These are phyloP conservation scores for Ataeniobius toweri DNA, from an alignment of 2,797 vertebrate genomes.

Conservation along the genomic window DNA sequence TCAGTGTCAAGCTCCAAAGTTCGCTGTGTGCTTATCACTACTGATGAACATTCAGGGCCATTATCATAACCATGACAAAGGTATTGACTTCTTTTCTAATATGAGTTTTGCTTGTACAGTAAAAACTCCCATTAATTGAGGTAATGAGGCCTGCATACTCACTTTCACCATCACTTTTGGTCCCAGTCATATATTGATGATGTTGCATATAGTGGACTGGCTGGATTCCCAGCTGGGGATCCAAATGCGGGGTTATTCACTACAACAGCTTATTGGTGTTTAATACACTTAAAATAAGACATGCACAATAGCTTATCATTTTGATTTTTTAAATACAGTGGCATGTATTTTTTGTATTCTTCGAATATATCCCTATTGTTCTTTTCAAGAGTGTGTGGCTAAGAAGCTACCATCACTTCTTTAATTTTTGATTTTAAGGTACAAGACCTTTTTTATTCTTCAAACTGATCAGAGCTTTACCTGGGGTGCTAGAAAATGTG, in stretches of 20 bases:
- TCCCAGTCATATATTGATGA: slow-evolving; percentile 74
- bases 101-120: slow-evolving; percentile 78
- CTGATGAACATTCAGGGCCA: slow-evolving; percentile 67
- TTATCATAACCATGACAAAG: slow-evolving; percentile 75
- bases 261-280: slow-evolving; percentile 15
- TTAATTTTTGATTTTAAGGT: no score
- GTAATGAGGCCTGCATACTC: slow-evolving; percentile 73
- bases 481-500: not conserved
- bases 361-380: not conserved
- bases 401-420: not conserved
- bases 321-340: not conserved
- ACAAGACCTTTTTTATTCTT: no score
- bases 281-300: slow-evolving; percentile 3
- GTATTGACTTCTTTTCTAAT: slow-evolving; percentile 72
- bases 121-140: slow-evolving; percentile 75
- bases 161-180: slow-evolving; percentile 69
- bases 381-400: not conserved
- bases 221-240: slow-evolving; percentile 47
- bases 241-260: slow-evolving; percentile 47
- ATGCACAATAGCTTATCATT: slow-evolving; percentile 9
- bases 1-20: slow-evolving; percentile 66
- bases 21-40: slow-evolving; percentile 52
- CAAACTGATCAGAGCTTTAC: not conserved
- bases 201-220: slow-evolving; percentile 62
- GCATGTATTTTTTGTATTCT: not conserved